Conservation (phyloP, 1,140 invertebrate genomes). For the Dendroctonus ponderosae region DNA sequence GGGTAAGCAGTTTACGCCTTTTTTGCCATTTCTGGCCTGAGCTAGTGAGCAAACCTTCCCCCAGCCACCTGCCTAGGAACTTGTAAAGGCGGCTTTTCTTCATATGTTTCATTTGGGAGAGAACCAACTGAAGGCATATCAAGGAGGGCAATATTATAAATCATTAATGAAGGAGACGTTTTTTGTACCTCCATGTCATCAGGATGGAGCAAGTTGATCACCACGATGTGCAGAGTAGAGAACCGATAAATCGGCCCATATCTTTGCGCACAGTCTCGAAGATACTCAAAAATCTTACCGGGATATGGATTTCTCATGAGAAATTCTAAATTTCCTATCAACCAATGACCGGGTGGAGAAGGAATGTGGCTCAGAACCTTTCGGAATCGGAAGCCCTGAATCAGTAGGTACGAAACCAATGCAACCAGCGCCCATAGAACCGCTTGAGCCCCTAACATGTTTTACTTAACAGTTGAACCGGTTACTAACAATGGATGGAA, state of each 20-base stretch:
- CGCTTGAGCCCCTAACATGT: too few species aligned
- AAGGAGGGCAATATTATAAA: neutral
- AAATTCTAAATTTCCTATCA: constrained; percentile 13
- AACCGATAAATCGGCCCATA: constrained; percentile 21
- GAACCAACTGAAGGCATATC: constrained; percentile 32
- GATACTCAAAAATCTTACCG: constrained; percentile 10
- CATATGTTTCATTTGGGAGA: constrained; percentile 34
- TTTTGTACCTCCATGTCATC: constrained; percentile 17
- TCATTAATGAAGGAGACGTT: neutral
- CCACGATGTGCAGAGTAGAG: neutral
- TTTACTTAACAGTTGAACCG: too few species aligned
- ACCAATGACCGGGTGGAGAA: constrained; percentile 18
- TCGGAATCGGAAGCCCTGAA: neutral
- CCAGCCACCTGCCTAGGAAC: constrained; percentile 74
- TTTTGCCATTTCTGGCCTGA: constrained; percentile 66
- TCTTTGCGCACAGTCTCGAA: constrained; percentile 4
- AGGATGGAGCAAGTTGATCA: constrained; percentile 12
- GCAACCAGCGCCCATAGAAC: too few species aligned
- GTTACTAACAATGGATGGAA: too few species aligned
- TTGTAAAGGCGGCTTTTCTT: constrained; percentile 55
- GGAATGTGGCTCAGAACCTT: constrained; percentile 11
- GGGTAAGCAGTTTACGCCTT: constrained; percentile 71
- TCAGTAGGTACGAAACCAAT: too few species aligned
- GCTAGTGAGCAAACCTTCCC: constrained; percentile 71
- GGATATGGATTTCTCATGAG: constrained; percentile 10